These are phyloP conservation scores for Passer montanus DNA, from an alignment of 2,113 vertebrate genomes.

Conservation along the genomic window DNA sequence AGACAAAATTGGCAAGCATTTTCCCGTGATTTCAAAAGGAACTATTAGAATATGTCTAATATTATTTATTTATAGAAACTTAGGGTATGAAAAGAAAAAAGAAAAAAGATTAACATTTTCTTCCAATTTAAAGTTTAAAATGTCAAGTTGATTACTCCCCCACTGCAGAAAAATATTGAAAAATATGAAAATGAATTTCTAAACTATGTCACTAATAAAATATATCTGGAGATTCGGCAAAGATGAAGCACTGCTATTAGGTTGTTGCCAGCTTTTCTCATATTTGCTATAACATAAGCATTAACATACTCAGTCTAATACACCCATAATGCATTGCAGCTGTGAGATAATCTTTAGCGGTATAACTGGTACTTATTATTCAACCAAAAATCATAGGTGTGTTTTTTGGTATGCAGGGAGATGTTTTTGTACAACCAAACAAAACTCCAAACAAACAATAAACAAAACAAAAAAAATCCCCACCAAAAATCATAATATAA, in stretches of 20 bases:
- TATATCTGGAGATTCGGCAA: neutral
- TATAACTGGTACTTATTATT: neutral
- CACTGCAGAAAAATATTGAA: neutral
- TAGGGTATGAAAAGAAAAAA: fast-evolving
- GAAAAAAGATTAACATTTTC: neutral
- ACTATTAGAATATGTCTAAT: neutral
- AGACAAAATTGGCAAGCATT: neutral
- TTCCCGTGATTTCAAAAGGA: neutral
- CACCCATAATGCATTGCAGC: neutral
- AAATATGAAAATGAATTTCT: neutral
- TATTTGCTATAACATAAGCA: neutral
- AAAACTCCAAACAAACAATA: neutral
- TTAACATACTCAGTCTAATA: neutral
- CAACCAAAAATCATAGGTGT: neutral
- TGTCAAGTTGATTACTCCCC: neutral
- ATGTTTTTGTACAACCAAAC: neutral
- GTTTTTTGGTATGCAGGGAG: neutral
- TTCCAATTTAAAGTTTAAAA: neutral
- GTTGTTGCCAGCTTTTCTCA: neutral
- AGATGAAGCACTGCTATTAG: neutral
- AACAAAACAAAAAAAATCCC: neutral
- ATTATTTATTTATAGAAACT: neutral
- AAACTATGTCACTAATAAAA: neutral
- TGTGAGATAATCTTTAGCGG: neutral
- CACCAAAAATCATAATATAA: neutral